Conservation (phyloP, 2,888 invertebrate genomes). For the Metacarcinus magister region DNA sequence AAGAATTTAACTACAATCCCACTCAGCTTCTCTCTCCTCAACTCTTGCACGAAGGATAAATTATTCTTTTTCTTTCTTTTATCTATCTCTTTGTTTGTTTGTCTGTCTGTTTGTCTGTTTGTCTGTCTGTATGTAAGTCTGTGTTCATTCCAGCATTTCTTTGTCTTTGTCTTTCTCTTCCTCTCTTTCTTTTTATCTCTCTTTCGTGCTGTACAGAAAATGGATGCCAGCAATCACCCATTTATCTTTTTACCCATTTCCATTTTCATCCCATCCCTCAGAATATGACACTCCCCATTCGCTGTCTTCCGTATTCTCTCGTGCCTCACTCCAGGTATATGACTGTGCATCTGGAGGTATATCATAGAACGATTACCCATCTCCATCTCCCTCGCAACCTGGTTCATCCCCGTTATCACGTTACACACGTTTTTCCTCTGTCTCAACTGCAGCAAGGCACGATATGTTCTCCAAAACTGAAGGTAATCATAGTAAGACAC, state of each 20-base stretch:
- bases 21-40: neutral
- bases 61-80: neutral
- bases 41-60: neutral
- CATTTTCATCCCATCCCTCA: neutral
- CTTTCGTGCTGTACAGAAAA: neutral
- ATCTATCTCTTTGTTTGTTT: neutral
- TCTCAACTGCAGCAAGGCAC: neutral
- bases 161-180: neutral
- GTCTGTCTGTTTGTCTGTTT: neutral
- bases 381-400: neutral
- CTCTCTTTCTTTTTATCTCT: neutral
- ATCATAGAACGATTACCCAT: neutral
- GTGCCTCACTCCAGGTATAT: neutral
- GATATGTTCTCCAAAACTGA: neutral
- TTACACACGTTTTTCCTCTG: neutral
- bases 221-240: neutral
- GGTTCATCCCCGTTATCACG: neutral
- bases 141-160: neutral
- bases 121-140: neutral
- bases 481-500: neutral
- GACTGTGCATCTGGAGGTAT: neutral
- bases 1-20: neutral
- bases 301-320: neutral
- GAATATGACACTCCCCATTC: neutral
- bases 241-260: conserved; percentile 35